phyloP scores from a whole-genome alignment of 2,797 vertebrate species.

The Siniperca undulata region DNA sequence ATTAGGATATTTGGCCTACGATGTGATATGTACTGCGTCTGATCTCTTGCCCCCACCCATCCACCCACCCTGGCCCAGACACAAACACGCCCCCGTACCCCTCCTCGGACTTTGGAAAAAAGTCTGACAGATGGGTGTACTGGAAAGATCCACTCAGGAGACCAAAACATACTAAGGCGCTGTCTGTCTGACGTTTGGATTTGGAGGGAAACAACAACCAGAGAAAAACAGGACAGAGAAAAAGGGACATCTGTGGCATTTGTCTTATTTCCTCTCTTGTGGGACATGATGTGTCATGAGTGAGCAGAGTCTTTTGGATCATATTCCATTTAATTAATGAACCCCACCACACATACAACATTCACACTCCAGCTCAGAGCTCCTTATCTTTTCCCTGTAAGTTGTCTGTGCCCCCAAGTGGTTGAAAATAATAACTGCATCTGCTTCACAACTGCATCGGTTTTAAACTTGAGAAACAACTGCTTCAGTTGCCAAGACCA shows the following conservation, averaged over 20 bases:
- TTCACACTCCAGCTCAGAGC: constrained; percentile 39
- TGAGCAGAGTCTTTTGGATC: constrained; percentile 80
- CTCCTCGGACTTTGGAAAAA: constrained; percentile 61
- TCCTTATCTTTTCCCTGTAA: constrained; percentile 67
- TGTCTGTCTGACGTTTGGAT: constrained; percentile 76
- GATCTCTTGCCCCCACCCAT: constrained; percentile 61
- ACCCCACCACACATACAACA: constrained; percentile 29
- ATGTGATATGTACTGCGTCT: constrained; percentile 69
- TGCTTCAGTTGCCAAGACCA: constrained; percentile 1
- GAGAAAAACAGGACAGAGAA: constrained; percentile 62
- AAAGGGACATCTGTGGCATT: constrained; percentile 79
- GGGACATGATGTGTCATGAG: constrained; percentile 75
- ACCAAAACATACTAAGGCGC: constrained; percentile 79
- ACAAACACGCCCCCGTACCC: constrained; percentile 66
- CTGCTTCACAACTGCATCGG: constrained; percentile 18
- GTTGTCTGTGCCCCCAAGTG: constrained; percentile 88
- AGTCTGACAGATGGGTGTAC: constrained; percentile 79
- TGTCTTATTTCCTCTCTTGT: constrained; percentile 78
- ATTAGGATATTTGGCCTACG: constrained; percentile 71
- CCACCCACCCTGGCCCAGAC: constrained; percentile 58
- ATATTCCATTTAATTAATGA: constrained; percentile 80
- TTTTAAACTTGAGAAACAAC: constrained; percentile 35
- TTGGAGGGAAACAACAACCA: constrained; percentile 69
- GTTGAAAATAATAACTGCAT: constrained; percentile 69
- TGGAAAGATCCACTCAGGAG: constrained; percentile 76